Evolutionary conservation across 2,113 vertebrate genomes (phyloP).

Genomic region (Paramormyrops kingsleyae): DNA sequence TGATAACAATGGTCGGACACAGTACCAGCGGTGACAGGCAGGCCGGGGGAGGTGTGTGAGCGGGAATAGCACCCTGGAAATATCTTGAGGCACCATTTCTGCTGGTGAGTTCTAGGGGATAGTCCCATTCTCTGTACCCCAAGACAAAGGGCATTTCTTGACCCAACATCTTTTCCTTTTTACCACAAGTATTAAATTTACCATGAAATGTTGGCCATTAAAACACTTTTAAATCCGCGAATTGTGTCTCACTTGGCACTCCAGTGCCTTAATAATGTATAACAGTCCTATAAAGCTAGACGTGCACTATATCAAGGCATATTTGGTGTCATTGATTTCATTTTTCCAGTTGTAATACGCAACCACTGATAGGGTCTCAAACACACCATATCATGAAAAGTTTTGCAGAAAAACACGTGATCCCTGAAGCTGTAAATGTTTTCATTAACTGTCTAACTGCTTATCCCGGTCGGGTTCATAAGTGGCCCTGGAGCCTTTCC

Average conservation of each 20-base stretch:
- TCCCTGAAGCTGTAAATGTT: not conserved
- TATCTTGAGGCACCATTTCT: not conserved
- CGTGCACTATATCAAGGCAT: not conserved
- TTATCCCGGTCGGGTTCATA: not conserved
- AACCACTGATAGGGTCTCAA: not conserved
- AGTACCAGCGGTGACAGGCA: not conserved
- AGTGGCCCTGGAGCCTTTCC: not conserved
- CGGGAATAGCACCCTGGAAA: not conserved
- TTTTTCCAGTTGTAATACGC: not conserved
- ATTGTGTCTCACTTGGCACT: not conserved
- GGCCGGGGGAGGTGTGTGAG: not conserved
- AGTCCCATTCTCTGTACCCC: not conserved
- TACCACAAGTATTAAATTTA: not conserved
- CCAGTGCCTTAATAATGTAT: not conserved
- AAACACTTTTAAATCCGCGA: not conserved
- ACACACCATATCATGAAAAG: not conserved
- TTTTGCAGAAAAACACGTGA: not conserved
- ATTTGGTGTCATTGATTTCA: not conserved
- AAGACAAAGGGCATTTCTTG: not conserved
- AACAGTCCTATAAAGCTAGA: not conserved
- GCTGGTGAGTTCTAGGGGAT: not conserved
- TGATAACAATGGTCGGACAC: not conserved
- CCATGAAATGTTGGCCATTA: not conserved
- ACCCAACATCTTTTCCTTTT: not conserved
- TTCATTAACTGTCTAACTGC: not conserved